phyloP scores from a whole-genome alignment of 2,888 invertebrate species.

The Altica lythri region DNA sequence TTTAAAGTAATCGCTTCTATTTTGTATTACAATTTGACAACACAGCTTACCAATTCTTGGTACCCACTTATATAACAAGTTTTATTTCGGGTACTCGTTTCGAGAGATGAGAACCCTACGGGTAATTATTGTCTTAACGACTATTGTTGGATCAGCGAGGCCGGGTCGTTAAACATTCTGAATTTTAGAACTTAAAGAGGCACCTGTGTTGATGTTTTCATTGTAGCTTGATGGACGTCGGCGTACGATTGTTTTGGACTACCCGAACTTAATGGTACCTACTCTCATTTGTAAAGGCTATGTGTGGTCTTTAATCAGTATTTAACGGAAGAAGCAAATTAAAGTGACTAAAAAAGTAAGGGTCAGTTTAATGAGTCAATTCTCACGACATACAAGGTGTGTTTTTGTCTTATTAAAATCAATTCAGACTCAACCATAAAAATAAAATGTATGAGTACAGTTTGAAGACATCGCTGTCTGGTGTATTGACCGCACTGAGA shows the following conservation, averaged over 20 bases:
- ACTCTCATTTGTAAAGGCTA: conserved; percentile 6
- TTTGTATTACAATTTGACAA: conserved; percentile 10
- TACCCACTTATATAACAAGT: conserved; percentile 28
- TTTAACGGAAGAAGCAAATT: neutral
- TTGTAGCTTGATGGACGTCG: conserved; percentile 16
- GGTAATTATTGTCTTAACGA: conserved; percentile 19
- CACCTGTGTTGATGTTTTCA: conserved; percentile 23
- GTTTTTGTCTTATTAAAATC: no score
- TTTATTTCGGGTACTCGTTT: conserved; percentile 21
- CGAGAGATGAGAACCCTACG: conserved; percentile 12
- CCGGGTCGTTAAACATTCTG: conserved; percentile 18
- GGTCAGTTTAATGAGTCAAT: no score
- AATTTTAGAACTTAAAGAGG: conserved; percentile 14
- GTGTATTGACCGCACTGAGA: no score
- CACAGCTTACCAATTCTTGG: conserved; percentile 10
- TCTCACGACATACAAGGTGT: no score
- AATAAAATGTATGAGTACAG: no score
- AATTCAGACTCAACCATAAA: no score
- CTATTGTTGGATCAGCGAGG: conserved; percentile 13
- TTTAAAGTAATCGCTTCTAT: no score
- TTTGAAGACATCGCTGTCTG: no score
- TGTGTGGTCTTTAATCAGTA: conserved; percentile 11
- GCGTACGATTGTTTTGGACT: conserved; percentile 4
- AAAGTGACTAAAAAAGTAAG: no score
- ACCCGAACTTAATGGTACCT: conserved; percentile 4